Conservation (phyloP, 2,113 vertebrate genomes). For the Lycaon pictus region DNA sequence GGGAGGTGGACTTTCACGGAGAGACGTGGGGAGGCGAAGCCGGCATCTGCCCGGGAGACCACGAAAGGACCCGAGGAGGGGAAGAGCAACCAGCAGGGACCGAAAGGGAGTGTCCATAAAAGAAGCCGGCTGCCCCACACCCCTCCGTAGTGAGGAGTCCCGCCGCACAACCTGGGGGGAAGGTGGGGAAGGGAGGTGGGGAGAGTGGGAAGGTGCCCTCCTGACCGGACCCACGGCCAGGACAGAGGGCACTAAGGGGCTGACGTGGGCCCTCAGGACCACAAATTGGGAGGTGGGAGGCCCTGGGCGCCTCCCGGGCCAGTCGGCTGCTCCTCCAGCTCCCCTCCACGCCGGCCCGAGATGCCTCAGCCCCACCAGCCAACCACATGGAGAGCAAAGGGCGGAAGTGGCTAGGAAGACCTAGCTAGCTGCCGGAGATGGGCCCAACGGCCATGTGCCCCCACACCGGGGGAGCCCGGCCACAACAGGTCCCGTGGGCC, state of each 20-base stretch:
- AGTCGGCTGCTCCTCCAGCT: neutral
- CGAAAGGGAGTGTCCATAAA: neutral
- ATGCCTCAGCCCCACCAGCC: neutral
- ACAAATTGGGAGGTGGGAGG: neutral
- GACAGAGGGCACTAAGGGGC: neutral
- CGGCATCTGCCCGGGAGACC: neutral
- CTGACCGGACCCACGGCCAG: neutral
- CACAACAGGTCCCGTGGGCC: neutral
- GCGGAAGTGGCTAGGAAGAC: neutral
- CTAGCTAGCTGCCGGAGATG: neutral
- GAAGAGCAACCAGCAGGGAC: neutral
- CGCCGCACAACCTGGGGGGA: neutral
- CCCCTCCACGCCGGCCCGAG: neutral
- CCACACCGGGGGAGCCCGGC: neutral
- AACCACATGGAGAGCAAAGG: constrained; percentile 6
- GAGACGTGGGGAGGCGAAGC: accelerated
- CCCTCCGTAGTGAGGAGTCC: neutral
- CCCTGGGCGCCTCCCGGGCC: neutral
- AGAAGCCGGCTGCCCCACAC: too few species aligned
- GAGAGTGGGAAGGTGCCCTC: neutral
- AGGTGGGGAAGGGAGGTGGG: neutral
- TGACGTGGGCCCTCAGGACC: neutral
- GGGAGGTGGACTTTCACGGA: neutral
- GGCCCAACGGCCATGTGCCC: neutral
- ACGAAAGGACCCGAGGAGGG: neutral